phyloP scores from a whole-genome alignment of 2,113 vertebrate species.

The Trogon surrucura region DNA sequence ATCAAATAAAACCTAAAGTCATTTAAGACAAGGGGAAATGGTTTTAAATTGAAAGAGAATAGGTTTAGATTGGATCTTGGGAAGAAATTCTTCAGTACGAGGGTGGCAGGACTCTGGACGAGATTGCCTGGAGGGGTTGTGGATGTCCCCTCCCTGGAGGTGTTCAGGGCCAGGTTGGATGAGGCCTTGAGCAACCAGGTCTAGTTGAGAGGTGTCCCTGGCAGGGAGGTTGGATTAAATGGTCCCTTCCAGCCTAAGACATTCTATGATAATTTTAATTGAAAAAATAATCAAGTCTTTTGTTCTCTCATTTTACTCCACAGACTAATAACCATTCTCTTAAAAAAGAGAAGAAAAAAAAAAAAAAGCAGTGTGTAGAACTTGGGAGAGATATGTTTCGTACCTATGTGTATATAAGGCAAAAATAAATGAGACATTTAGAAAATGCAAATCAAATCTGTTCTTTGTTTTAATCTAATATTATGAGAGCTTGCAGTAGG shows the following conservation, averaged over 20 bases:
- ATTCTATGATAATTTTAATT: not conserved
- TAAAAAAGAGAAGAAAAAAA: not conserved
- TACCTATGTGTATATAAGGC: not conserved
- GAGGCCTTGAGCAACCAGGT: no score
- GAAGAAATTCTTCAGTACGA: no score
- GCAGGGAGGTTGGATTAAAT: no score
- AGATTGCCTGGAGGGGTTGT: no score
- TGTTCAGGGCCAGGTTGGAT: no score
- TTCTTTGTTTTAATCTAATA: slow-evolving; percentile 13
- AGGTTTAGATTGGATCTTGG: no score
- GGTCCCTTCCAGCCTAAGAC: no score
- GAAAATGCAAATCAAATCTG: not conserved
- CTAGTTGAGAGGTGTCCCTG: no score
- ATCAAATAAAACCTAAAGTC: not conserved
- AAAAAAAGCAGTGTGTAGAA: not conserved
- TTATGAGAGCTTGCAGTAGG: not conserved
- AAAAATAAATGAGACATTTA: slow-evolving; percentile 17
- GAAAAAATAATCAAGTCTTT: not conserved
- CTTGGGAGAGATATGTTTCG: not conserved
- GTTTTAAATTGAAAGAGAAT: no score
- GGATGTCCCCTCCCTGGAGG: no score
- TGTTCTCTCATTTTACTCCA: not conserved
- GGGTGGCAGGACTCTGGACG: no score
- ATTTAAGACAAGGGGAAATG: no score
- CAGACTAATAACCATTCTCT: not conserved